Base-by-base conservation (phyloP, 2,888 invertebrate species). In the Sialis fuliginosa region DNA sequence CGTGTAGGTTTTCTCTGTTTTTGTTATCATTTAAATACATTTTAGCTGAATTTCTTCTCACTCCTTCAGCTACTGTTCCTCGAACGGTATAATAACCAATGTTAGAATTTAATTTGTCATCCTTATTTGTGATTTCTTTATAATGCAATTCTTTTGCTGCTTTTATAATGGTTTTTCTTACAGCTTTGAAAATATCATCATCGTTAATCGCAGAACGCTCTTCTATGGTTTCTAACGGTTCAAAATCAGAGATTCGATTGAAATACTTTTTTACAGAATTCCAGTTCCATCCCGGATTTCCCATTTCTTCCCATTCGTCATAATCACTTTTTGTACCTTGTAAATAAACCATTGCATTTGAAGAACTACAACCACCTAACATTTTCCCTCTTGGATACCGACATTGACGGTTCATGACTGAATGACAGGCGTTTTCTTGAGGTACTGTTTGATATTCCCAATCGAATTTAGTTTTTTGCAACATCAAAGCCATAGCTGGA, bases 391-490 rank as follows among this genome's bases (percentile, higher is more conserved):
- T 63, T 0, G 73, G 67, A 73, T 72, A 77, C 44, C 57, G 61
- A 54, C 75, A 74, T 6, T 54, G 48, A 12, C 58, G 57, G 6
- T 59, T 54, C 9, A 53, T 56, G 45, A 59, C 54, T 1, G 66
- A 62, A 32, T 60, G 54, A 48, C 70, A 69, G 13, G 58, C 58
- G 2, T 54, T 53, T 4, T 58, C 50, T 12, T 70, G 64, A 0
- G 67, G 67, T 51, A 86, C 84, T 0, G 86, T 83, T 52, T 75
- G 71, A 59, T 82, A 90, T 53, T 83, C 75, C 89, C 89, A 90
- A 60, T 90, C 89, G 53, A 86, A 68, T 0, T 77, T 72, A 0
- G 81, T 78, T 9, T 76, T 67, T 63, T 87, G 87, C 13, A 88
- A 66, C 0, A 74, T 65, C 1, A 83, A 81, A 55, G 81, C 83